Evolutionary conservation across 2,113 vertebrate species (phyloP), one percentile per base, ranked within the genome.

Genomic region (Alaudala cheleensis): DNA sequence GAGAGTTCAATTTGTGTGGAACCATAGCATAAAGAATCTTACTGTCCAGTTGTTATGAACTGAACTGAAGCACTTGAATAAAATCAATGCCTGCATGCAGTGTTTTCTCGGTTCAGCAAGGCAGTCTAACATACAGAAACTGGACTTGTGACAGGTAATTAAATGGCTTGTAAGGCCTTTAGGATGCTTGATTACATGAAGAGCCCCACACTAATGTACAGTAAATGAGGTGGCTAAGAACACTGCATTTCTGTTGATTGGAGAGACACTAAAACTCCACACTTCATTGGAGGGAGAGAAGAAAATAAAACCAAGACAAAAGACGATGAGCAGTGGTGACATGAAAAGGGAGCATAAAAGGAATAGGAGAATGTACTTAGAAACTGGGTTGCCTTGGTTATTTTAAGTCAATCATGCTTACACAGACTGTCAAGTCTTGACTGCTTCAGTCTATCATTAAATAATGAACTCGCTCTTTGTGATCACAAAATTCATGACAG

Each of bases 61-160:
- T 39, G 67, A 79, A 60, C 58, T 61, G 66, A 89, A 83, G 57
- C 58, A 39, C 56, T 86, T 91, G 4, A 66, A 60, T 71, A 87
- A 93, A 77, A 81, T 53, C 86, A 58, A 9, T 77, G 66, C 49
- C 66, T 80, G 42, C 56, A 40, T 64, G 67, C n/a, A 61, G 31
- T 83, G 45, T 88, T 91, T 92, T 94, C 83, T 73, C 0, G 0
- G 64, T 81, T 89, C 83, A 89, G 64, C 54, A 54, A 85, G 34
- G 70, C 79, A 92, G 29, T 51, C 73, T 94, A 81, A 64, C 34
- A 73, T 94, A 51, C 79, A 82, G 70, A 92, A 95, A 95, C 86
- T 91, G 81, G 93, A 76, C 90, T 93, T 86, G 77, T 91, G 94
- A 93, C 93, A 95, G 95, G 91, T 97, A 96, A 96, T 97, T 96